Evolutionary conservation across 35 echinoderm and acorn worm species (phyloP).

Genomic region (Lytechinus variegatus): DNA sequence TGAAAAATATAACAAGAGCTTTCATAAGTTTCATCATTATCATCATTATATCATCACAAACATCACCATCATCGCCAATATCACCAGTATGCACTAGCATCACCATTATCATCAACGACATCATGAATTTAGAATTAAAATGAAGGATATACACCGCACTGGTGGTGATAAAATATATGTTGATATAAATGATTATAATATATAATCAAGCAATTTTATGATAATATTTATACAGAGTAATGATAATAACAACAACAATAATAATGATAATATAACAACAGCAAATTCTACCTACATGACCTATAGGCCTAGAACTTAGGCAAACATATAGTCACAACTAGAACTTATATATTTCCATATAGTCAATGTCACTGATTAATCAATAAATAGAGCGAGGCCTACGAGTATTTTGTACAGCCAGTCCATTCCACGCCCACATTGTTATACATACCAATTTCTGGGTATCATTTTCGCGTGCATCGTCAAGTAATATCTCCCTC

Average conservation of each 20-base stretch:
- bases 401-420: neutral
- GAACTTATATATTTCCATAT: neutral
- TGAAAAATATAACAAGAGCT: too few species aligned
- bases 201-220: neutral
- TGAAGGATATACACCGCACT: neutral
- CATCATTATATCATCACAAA: too few species aligned
- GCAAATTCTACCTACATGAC: neutral
- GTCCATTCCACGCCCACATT: neutral
- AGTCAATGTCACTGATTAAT: neutral
- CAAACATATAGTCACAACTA: neutral
- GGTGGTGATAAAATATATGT: neutral
- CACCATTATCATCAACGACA: too few species aligned
- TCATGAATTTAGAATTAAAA: too few species aligned
- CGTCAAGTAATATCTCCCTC: slow-evolving; percentile 58
- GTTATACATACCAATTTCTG: slow-evolving; percentile 44
- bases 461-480: slow-evolving; percentile 49
- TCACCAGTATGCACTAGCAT: too few species aligned
- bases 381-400: neutral
- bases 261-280: neutral
- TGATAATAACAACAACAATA: neutral
- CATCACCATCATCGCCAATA: too few species aligned
- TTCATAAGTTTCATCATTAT: too few species aligned
- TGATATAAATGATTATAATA: neutral
- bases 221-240: neutral
- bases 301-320: neutral